Conservation (phyloP, 2,113 vertebrate species). For the Sylvilagus bachmani region DNA sequence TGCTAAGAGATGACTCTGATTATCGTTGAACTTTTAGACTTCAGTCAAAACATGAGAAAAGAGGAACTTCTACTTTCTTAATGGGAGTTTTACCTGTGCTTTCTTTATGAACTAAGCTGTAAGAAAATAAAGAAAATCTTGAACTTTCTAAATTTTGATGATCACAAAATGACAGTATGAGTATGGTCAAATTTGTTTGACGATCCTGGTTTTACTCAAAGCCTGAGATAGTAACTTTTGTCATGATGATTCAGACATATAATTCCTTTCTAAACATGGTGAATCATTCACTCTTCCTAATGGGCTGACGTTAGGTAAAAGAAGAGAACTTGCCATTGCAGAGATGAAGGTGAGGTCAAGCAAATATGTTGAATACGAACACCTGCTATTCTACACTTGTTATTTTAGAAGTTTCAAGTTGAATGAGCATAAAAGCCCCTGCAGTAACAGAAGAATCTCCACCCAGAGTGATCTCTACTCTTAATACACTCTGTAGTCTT, state of each 20-base stretch:
- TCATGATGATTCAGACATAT: not conserved
- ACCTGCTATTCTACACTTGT: conserved; percentile 41
- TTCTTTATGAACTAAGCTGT: not conserved
- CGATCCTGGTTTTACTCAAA: conserved; percentile 13
- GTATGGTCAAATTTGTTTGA: not conserved
- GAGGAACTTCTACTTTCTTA: not conserved
- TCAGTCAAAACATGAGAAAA: not conserved
- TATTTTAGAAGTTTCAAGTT: conserved; percentile 71
- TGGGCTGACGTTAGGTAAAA: conserved; percentile 12
- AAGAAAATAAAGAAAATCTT: not conserved
- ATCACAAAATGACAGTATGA: not conserved
- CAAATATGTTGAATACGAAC: conserved; percentile 4
- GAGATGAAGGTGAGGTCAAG: not conserved
- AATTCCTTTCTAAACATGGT: conserved; percentile 53
- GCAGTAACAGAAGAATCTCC: not conserved
- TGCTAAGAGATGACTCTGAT: not conserved
- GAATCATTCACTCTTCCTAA: conserved; percentile 51
- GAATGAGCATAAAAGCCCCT: conserved; percentile 70
- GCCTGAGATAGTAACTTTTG: conserved; percentile 1
- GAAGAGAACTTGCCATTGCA: not conserved
- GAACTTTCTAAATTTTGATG: not conserved
- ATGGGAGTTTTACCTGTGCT: not conserved
- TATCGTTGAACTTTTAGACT: not conserved
- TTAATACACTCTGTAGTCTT: not conserved
- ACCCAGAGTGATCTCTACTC: not conserved